phyloP scores from a whole-genome alignment of 1,140 invertebrate species.

The Drosophila gunungcola region DNA sequence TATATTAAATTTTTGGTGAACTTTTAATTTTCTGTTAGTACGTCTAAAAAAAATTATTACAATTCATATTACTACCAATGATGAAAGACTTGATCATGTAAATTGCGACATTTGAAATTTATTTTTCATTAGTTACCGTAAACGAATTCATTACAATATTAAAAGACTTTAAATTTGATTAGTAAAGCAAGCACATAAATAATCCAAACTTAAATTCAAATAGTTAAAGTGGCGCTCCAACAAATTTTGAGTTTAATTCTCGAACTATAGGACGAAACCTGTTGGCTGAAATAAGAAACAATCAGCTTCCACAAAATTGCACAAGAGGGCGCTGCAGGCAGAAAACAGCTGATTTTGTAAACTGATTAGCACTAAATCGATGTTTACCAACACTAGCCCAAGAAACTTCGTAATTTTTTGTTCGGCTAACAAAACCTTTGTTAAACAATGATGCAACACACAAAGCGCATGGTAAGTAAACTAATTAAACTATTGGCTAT shows the following conservation, averaged over 20 bases:
- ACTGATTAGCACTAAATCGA: neutral
- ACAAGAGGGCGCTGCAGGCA: neutral
- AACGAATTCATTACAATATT: too few species aligned
- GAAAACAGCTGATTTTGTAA: neutral
- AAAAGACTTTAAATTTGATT: too few species aligned
- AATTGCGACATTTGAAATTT: too few species aligned
- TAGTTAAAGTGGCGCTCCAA: neutral
- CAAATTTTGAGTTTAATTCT: neutral
- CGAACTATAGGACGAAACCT: neutral
- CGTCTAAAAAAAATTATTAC: too few species aligned
- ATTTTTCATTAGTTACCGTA: too few species aligned
- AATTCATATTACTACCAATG: too few species aligned
- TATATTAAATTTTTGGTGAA: too few species aligned
- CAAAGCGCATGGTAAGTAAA: slow-evolving; percentile 53
- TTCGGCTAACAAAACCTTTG: slow-evolving; percentile 9
- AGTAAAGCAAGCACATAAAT: too few species aligned
- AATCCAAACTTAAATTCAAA: neutral
- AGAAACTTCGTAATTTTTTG: slow-evolving; percentile 2
- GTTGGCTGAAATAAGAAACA: neutral
- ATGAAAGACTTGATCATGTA: too few species aligned
- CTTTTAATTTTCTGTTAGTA: too few species aligned
- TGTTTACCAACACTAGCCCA: neutral
- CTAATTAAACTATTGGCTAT: too few species aligned
- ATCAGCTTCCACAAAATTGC: neutral
- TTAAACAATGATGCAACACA: slow-evolving; percentile 71